Conservation (phyloP, 2,113 vertebrate species). For the Polyodon spathula region DNA sequence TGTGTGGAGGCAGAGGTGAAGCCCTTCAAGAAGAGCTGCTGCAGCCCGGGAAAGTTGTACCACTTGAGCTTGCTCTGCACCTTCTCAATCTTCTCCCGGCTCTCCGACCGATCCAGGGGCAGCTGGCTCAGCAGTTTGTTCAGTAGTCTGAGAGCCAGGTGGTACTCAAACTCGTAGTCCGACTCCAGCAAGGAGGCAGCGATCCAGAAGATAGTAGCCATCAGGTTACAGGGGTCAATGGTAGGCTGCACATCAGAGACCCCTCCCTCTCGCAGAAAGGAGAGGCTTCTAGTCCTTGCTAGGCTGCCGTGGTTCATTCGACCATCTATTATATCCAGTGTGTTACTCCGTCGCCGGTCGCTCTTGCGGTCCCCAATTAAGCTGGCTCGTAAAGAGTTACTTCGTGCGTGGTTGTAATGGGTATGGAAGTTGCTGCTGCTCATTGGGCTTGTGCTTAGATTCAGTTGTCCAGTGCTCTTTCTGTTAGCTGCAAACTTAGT, state of each 20-base stretch:
- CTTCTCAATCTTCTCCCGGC: conserved; percentile 81
- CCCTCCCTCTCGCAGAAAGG: conserved; percentile 77
- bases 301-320: conserved; percentile 81
- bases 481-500: conserved; percentile 89
- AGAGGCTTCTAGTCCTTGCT: conserved; percentile 90
- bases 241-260: conserved; percentile 64
- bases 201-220: conserved; percentile 98
- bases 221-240: conserved; percentile 85
- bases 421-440: conserved; percentile 59
- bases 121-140: conserved; percentile 90
- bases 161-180: conserved; percentile 95
- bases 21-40: conserved; percentile 93
- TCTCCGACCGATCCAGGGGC: conserved; percentile 85
- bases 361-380: conserved; percentile 71
- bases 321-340: conserved; percentile 84
- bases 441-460: too few species aligned
- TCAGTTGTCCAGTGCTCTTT: conserved; percentile 95
- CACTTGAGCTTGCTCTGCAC: conserved; percentile 87
- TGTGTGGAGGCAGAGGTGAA: conserved; percentile 93
- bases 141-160: conserved; percentile 85
- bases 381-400: conserved; percentile 84
- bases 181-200: conserved; percentile 87
- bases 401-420: conserved; percentile 66
- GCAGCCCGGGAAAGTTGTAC: conserved; percentile 90
- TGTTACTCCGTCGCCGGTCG: conserved; percentile 86